These are phyloP conservation scores for Belgica antarctica DNA, from an alignment of 2,888 invertebrate genomes.

Conservation along the genomic window DNA sequence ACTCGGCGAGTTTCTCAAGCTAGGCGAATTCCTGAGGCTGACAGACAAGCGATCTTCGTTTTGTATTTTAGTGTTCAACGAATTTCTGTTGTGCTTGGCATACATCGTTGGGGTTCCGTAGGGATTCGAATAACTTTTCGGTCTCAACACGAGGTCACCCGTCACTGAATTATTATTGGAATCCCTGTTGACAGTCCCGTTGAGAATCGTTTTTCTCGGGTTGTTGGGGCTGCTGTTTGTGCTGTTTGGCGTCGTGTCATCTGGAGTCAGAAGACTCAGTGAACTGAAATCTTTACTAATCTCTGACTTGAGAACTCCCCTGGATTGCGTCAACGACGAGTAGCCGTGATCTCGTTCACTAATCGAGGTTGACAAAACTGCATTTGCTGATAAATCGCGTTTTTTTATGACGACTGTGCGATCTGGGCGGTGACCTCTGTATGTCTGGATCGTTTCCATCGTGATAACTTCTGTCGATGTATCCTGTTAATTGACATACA, in stretches of 20 bases:
- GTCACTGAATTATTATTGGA: slow-evolving; percentile 34
- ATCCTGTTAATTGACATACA: slow-evolving; percentile 52
- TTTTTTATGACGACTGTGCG: slow-evolving; percentile 63
- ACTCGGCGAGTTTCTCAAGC: slow-evolving; percentile 33
- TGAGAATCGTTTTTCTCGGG: slow-evolving; percentile 37
- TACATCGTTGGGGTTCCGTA: slow-evolving; percentile 41
- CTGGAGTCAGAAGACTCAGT: slow-evolving; percentile 32
- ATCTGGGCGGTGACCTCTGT: slow-evolving; percentile 63
- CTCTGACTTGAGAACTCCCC: slow-evolving; percentile 32
- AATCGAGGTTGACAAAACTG: slow-evolving; percentile 51
- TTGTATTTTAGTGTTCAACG: slow-evolving; percentile 7
- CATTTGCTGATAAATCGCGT: slow-evolving; percentile 55
- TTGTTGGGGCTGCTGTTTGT: slow-evolving; percentile 34
- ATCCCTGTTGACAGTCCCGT: slow-evolving; percentile 23
- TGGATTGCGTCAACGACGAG: slow-evolving; percentile 28
- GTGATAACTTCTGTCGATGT: slow-evolving; percentile 65
- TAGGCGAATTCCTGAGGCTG: background rate
- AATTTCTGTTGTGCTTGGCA: slow-evolving; percentile 32
- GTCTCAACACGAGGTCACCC: too few species aligned
- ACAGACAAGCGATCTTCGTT: slow-evolving; percentile 11
- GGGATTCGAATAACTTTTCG: too few species aligned
- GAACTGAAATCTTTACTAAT: slow-evolving; percentile 40
- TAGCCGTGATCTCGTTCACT: slow-evolving; percentile 42
- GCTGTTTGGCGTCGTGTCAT: slow-evolving; percentile 20
- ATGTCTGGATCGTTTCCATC: slow-evolving; percentile 65